These are phyloP conservation scores for Halcyon chelicuti DNA, from an alignment of 2,797 vertebrate genomes.

Conservation along the genomic window DNA sequence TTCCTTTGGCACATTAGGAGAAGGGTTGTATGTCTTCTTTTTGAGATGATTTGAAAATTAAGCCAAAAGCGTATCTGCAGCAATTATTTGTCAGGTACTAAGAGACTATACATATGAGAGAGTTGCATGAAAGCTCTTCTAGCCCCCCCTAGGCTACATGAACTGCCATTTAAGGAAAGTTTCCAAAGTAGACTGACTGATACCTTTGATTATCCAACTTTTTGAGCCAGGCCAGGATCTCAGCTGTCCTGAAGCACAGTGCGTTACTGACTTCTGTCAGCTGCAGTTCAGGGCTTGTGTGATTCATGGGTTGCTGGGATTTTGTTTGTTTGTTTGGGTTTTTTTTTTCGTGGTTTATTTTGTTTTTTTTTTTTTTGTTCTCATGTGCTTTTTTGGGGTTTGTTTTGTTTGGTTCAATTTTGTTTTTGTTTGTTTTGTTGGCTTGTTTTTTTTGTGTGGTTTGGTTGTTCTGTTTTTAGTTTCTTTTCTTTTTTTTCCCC, in stretches of 20 bases:
- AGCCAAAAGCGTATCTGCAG: not conserved
- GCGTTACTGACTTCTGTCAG: not conserved
- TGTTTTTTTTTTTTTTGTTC: too few species aligned
- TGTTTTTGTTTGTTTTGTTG: too few species aligned
- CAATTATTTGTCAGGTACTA: constrained; percentile 41
- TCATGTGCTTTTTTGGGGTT: too few species aligned
- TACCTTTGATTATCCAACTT: constrained; percentile 2
- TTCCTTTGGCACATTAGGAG: not conserved
- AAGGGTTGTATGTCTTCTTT: not conserved
- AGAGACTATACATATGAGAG: not conserved
- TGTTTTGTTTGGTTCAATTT: too few species aligned
- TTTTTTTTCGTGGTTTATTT: too few species aligned
- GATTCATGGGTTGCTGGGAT: not conserved
- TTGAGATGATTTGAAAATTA: constrained; percentile 36
- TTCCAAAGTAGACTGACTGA: not conserved
- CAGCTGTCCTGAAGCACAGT: not conserved
- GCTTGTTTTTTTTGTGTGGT: too few species aligned
- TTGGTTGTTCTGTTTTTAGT: too few species aligned
- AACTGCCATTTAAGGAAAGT: constrained; percentile 9
- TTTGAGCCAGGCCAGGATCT: not conserved
- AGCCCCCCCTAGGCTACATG: not conserved
- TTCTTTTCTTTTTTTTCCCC: too few species aligned
- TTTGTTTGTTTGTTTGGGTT: too few species aligned
- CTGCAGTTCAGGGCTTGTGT: not conserved
- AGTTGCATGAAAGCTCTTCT: not conserved